Evolutionary conservation across 2,797 vertebrate species (phyloP).

Genomic region (Anolis apletophallus): DNA sequence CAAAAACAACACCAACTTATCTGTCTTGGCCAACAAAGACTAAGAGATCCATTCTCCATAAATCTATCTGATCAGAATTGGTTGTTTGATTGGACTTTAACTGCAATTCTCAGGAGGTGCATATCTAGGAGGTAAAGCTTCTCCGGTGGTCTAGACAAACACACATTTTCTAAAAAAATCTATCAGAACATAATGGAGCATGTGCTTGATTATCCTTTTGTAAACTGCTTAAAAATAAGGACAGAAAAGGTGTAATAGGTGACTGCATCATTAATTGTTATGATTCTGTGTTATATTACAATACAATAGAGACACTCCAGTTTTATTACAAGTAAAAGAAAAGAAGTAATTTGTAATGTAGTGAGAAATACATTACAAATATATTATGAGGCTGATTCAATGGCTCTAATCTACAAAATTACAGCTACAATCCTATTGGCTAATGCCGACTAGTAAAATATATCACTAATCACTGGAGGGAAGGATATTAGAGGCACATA

Average conservation of each 20-base stretch:
- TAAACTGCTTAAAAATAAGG: not conserved
- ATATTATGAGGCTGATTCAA: no score
- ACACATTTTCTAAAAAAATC: not conserved
- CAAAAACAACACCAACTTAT: not conserved
- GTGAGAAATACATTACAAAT: not conserved
- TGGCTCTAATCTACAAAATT: no score
- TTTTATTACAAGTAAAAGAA: not conserved
- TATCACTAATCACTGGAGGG: no score
- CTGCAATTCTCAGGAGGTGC: no score
- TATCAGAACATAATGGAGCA: not conserved
- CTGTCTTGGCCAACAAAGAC: not conserved
- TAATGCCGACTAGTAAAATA: no score
- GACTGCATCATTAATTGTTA: not conserved
- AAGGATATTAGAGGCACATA: no score
- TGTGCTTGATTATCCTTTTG: not conserved
- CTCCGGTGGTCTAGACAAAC: no score
- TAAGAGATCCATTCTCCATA: not conserved
- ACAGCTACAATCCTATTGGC: no score
- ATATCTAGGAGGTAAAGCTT: no score
- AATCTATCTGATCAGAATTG: no score
- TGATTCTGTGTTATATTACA: not conserved
- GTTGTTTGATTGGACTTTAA: no score
- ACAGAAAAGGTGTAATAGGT: not conserved
- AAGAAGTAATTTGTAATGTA: fast-evolving
- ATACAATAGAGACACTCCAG: not conserved